Base-by-base conservation (phyloP, 2,888 invertebrate species). In the Polymixis lichenea region DNA sequence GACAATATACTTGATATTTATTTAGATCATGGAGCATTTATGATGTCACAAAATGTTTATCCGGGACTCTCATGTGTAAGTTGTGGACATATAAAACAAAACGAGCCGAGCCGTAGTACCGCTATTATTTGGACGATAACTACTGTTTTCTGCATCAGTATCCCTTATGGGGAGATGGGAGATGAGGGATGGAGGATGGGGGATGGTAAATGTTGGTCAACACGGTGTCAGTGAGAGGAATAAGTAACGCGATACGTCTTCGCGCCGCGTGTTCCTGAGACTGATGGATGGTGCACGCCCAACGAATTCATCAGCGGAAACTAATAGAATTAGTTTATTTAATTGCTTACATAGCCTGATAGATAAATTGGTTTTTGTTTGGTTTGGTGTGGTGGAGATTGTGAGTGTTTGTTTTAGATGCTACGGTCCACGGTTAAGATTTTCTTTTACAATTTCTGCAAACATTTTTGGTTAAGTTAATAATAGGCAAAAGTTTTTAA, bases 181-280 rank as follows among this genome's bases (percentile, higher is more conserved):
- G 66, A 38, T 32, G 64, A 71, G 51, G 64, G 78, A 38, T 53
- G 62, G 78, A 69, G 67, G 72, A 76, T 75, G 75, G 32, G 70
- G 51, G 79, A 62, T 65, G 62, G 79, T 58, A 74, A 78, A 78
- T 80, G 78, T 87, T 86, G 86, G 86, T 80, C 80, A 87, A 87
- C 82, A 75, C 61, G 73, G 67, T 86, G 82, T 84, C 78, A 84
- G 72, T 73, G 79, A 75, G 76, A 67, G 83, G 71, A 86, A 73
- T 85, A 85, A 88, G 83, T 86, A 85, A 83, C 74, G 43, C 76
- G 77, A 90, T 89, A 90, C 90, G 82, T 90, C 89, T 89, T 90
- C 76, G 87, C 90, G 85, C 92, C 93, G 88, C 88, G 89, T 94
- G 93, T 74, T 80, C 28, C 32, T 92, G 93, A 93, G 92, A 88